Conservation (phyloP, 2,888 invertebrate genomes). For the Agrypnus murinus region DNA sequence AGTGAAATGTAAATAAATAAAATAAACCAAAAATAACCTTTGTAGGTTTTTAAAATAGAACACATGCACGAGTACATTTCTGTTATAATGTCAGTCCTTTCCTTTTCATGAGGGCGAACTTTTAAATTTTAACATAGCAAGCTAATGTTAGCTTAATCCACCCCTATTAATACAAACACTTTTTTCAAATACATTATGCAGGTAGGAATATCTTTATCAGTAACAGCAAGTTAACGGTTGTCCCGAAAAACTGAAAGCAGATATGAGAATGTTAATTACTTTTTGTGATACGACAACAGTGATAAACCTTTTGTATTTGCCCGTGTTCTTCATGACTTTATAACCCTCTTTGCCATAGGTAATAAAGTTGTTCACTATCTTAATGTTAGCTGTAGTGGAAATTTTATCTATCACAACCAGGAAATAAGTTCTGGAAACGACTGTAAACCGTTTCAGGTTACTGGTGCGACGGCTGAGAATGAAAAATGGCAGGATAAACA, state of each 20-base stretch:
- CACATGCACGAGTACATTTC: too few relatives aligned
- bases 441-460: constrained; percentile 19
- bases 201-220: background rate
- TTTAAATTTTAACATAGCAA: too few relatives aligned
- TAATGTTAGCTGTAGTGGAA: constrained; percentile 29
- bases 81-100: too few relatives aligned
- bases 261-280: constrained; percentile 27
- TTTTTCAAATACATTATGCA: too few relatives aligned
- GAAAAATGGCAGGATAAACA: constrained; percentile 23
- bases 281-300: constrained; percentile 24
- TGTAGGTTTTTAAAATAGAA: too few relatives aligned
- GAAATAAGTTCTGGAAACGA: constrained; percentile 31
- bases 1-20: too few relatives aligned
- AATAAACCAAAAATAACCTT: too few relatives aligned
- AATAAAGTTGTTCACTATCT: constrained; percentile 25
- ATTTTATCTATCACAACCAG: constrained; percentile 28
- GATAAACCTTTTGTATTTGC: constrained; percentile 24
- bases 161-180: too few relatives aligned
- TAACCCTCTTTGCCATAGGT: constrained; percentile 17
- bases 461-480: background rate
- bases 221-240: background rate
- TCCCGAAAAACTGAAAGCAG: constrained; percentile 14
- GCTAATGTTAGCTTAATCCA: too few relatives aligned
- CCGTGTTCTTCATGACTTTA: constrained; percentile 23
- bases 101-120: too few relatives aligned